Evolutionary conservation across 2,113 vertebrate species (phyloP).

Genomic region (Zeus faber): DNA sequence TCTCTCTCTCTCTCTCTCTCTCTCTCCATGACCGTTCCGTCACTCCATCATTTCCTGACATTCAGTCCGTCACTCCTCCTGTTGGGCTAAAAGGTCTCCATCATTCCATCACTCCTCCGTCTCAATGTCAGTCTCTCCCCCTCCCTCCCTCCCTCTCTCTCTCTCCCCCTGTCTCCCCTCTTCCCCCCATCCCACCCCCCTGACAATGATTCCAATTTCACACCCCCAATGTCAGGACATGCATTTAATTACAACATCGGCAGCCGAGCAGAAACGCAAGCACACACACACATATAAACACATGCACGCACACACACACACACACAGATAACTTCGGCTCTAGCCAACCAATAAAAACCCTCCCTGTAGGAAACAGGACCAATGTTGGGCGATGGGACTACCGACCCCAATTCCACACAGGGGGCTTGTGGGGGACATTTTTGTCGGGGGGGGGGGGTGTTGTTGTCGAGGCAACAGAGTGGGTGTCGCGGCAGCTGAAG

Average conservation of each 20-base stretch:
- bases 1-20: not conserved
- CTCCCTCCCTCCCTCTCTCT: not conserved
- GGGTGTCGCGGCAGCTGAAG: too few relatives aligned
- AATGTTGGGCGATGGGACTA: too few relatives aligned
- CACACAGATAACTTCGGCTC: too few relatives aligned
- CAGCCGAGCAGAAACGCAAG: not conserved
- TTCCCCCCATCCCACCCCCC: not conserved
- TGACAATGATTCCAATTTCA: conserved; percentile 1
- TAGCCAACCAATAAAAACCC: too few relatives aligned
- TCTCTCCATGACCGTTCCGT: not conserved
- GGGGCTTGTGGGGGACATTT: too few relatives aligned
- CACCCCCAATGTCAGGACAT: not conserved
- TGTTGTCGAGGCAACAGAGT: too few relatives aligned
- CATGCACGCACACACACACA: not conserved
- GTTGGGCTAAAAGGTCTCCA: too few relatives aligned
- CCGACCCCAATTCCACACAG: too few relatives aligned
- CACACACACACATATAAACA: not conserved
- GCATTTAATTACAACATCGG: not conserved
- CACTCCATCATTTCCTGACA: not conserved
- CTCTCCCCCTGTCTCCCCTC: not conserved
- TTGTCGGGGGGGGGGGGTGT: too few relatives aligned
- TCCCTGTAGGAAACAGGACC: too few relatives aligned
- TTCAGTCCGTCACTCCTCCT: conserved; percentile 1
- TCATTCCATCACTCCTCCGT: not conserved
- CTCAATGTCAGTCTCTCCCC: not conserved